Conservation (phyloP, 2,113 vertebrate genomes). For the Laticauda colubrina region DNA sequence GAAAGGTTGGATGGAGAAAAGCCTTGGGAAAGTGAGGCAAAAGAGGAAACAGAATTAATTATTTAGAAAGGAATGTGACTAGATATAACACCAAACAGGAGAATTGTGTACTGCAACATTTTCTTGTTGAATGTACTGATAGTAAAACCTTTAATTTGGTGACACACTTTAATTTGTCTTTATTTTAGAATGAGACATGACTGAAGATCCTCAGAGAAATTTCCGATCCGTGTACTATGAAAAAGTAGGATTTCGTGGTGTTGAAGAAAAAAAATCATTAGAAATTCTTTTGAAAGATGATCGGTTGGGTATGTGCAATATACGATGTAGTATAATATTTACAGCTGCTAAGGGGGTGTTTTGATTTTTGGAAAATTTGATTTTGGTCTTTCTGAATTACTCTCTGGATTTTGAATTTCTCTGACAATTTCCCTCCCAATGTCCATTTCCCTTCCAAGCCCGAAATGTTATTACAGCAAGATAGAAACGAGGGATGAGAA, state of each 20-base stretch:
- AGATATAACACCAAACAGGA: neutral
- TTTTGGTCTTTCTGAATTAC: neutral
- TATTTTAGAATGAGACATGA: slow-evolving; percentile 72
- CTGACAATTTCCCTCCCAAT: neutral
- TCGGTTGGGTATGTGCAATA: slow-evolving; percentile 75
- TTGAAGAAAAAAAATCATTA: slow-evolving; percentile 96
- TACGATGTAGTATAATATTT: neutral
- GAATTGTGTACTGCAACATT: neutral
- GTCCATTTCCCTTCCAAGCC: neutral
- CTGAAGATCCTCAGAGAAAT: slow-evolving; percentile 95
- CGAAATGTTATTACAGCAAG: neutral
- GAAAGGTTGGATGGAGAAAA: neutral
- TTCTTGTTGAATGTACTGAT: neutral
- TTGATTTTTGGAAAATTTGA: neutral
- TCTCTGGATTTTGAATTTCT: neutral
- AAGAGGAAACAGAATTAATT: neutral
- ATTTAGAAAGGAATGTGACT: neutral
- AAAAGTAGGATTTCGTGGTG: slow-evolving; percentile 95
- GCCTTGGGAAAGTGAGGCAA: neutral
- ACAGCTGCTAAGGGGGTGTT: neutral
- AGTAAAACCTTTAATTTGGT: neutral
- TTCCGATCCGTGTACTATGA: slow-evolving; percentile 97
- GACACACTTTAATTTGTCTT: neutral
- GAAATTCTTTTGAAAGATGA: slow-evolving; percentile 96
- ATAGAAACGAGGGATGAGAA: neutral